Percentiles rank a stretch among this genome's conserved stretches.
Evolutionary conservation across 2,888 invertebrate species (phyloP).

Genomic region (Lasioglossum villosulum): DNA sequence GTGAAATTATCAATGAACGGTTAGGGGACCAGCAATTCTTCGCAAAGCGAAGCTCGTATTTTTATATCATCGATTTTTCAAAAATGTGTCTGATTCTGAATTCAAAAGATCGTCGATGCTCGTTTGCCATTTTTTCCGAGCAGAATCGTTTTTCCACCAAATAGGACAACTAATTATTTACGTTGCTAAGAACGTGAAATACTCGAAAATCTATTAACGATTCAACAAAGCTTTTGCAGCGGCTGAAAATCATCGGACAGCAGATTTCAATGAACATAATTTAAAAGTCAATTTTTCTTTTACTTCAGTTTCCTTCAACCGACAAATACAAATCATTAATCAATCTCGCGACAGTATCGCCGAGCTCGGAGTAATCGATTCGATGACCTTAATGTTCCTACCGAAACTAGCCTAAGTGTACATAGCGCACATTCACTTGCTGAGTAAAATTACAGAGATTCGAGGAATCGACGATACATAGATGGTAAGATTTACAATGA

Average conservation of each 20-base stretch:
- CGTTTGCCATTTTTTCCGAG: neutral
- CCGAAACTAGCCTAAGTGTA: conserved; percentile 73
- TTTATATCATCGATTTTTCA: neutral
- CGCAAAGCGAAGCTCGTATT: neutral
- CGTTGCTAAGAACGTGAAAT: neutral
- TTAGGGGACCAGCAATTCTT: neutral
- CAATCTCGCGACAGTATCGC: conserved; percentile 44
- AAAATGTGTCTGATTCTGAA: neutral
- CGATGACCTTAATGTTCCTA: conserved; percentile 74
- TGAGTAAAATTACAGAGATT: conserved; percentile 29
- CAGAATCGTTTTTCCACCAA: too few species aligned
- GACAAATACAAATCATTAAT: neutral
- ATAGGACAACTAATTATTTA: neutral
- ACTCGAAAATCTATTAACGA: neutral
- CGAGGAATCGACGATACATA: conserved; percentile 27
- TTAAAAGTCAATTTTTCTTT: neutral
- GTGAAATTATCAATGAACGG: neutral
- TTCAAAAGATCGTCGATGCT: neutral
- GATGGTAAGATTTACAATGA: conserved; percentile 11
- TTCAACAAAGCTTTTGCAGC: neutral
- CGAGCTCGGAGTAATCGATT: conserved; percentile 63
- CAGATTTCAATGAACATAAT: neutral
- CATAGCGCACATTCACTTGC: conserved; percentile 66
- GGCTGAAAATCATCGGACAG: neutral
- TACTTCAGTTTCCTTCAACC: neutral